Base-by-base conservation (phyloP, 2,888 invertebrate species). In the Phortica magna region DNA sequence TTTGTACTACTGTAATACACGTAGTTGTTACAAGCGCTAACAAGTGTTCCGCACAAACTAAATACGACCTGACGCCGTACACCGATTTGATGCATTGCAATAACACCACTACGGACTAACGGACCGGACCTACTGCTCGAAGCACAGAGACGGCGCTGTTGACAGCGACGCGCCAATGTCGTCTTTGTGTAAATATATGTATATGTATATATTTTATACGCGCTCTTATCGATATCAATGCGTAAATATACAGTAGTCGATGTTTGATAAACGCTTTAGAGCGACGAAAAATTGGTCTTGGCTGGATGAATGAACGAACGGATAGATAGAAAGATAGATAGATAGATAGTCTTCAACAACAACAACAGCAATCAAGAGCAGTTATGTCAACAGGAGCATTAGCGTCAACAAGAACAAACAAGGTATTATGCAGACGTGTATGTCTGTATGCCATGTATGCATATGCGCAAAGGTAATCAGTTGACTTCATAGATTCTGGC, bases 221-320 rank as follows among this genome's bases (percentile, higher is more conserved):
- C 88, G 80, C 84, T 86, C 84, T 88, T 86, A 86, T 88, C 87
- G 84, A 83, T 86, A 87, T 84, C 87, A 87, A 84, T 83, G 83
- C 84, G 84, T 83, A 88, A 87, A 90, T 86, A 90, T 88, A 90
- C 89, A 84, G 89, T 89, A 90, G 89, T 87, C 87, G 84, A 84
- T 85, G 78, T 82, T 31, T 79, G 79, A 80, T 78, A 78, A 78
- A 78, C 71, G 75, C 10, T 39, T 12, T 55, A 31, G 53, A 31
- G 17, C 17, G 19, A 59, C 17, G n/a, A 22, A 22, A 61, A 19
- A 61, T 61, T 10, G n/a, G 10, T 22, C 17, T 61, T 12, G 7
- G 10, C 61, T 7, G 17, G n/a, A n/a, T 7, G n/a, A 55, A 55
- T 55, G 43, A 68, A 22, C 65, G 65, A 14, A 65, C 68, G 9